Evolutionary conservation across 2,888 invertebrate genomes (phyloP).

Genomic region (Phasia obesa): DNA sequence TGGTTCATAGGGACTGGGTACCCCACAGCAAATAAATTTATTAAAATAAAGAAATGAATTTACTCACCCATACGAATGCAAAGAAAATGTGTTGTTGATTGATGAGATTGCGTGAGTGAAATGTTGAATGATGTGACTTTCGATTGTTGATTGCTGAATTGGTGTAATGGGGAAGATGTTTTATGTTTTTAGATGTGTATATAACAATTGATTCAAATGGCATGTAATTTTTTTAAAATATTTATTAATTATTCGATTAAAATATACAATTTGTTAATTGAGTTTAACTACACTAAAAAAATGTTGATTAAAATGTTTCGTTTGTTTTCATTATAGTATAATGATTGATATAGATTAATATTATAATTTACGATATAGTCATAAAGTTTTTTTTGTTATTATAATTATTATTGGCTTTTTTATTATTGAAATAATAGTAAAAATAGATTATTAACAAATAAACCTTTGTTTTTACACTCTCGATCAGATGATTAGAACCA

Average conservation of each 20-base stretch:
- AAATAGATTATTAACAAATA: constrained; percentile 5
- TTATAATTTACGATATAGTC: constrained; percentile 49
- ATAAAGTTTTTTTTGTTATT: constrained; percentile 14
- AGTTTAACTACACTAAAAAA: constrained; percentile 77
- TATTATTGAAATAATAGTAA: constrained; percentile 26
- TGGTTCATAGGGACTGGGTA: too few species aligned
- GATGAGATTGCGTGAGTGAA: neutral
- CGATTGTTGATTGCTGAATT: constrained; percentile 14
- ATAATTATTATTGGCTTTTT: too few species aligned
- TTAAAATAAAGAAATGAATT: neutral
- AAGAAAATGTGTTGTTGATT: neutral
- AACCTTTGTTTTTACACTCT: too few species aligned
- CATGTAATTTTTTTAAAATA: constrained; percentile 26
- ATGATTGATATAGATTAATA: constrained; percentile 57
- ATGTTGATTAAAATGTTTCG: constrained; percentile 70
- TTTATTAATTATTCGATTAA: constrained; percentile 54
- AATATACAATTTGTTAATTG: constrained; percentile 71
- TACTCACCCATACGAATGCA: constrained; percentile 17
- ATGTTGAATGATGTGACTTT: constrained; percentile 21
- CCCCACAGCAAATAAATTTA: neutral
- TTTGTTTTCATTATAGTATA: constrained; percentile 41
- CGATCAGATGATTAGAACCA: too few species aligned
- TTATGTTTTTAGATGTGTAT: neutral
- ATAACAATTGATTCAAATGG: neutral
- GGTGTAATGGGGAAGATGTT: neutral